Base-by-base conservation (phyloP, 2,113 vertebrate species). In the Calyptommatus sinebrachiatus region DNA sequence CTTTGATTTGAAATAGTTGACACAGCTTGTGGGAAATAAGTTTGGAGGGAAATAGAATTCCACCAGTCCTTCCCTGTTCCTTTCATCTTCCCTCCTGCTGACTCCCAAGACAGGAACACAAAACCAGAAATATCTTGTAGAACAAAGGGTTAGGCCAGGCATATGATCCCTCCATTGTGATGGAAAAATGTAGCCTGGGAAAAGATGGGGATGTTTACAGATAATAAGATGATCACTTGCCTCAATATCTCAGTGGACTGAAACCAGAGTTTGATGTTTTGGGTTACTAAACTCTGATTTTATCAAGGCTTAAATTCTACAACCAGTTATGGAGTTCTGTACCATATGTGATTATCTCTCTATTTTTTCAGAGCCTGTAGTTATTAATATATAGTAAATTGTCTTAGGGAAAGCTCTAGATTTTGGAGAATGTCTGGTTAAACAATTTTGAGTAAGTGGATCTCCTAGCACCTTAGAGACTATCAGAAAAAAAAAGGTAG, bases 1-100 rank as follows among this genome's bases (percentile, higher is more conserved):
- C 65, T 92, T 91, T 88, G 88, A 88, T 86, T 71, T 84, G 0
- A 50, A 84, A 87, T 83, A 91, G 92, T 91, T 93, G 93, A 93
- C 81, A 86, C 90, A 94, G 91, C 90, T 94, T 93, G 92, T 90
- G 91, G 91, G 88, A 84, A 88, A 83, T 81, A 57, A 80, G 84
- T 86, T 79, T 75, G 71, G 26, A 76, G 85, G 67, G 79, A 89
- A 84, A 89, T 53, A 46, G 89, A 86, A 78, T 46, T 77, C 91
- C 35, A 67, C 48, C 67, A 21, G 29, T 41, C 83, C 26, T 69
- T 87, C 82, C 2, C 3, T 83, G 80, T 91, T 50, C 75, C 48
- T 0, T 48, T 46, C 80, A 80, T 91, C 1, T 0, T 31, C 66
- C 66, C 50, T 86, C 77, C 80, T 0, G 28, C 83, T 82, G 84